phyloP scores from a whole-genome alignment of 1,140 invertebrate genomes.

The Zaprionus vittiger region DNA sequence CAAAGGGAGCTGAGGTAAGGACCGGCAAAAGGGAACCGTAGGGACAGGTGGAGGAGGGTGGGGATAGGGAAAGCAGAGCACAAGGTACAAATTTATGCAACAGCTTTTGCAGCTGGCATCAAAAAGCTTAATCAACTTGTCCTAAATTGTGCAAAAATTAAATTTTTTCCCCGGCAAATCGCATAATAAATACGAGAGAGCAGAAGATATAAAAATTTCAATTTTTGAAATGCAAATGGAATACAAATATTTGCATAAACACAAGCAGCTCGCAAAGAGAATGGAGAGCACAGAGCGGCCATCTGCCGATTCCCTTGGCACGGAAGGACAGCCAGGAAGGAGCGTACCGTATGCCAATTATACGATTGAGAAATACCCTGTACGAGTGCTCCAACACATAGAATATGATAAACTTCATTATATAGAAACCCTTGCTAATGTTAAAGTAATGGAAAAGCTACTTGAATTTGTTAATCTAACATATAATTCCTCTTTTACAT shows the following conservation, averaged over 20 bases:
- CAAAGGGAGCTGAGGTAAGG: neutral
- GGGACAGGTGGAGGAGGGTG: no score
- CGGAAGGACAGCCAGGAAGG: neutral
- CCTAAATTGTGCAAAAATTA: slow-evolving; percentile 64
- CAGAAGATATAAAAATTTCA: slow-evolving; percentile 66
- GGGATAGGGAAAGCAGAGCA: neutral
- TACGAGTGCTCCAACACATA: neutral
- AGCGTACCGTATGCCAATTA: neutral
- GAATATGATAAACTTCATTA: no score
- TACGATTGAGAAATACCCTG: slow-evolving; percentile 16
- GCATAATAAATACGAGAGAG: slow-evolving; percentile 63
- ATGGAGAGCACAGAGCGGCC: slow-evolving; percentile 40
- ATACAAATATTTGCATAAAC: slow-evolving; percentile 78
- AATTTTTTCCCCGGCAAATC: slow-evolving; percentile 53
- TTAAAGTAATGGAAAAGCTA: no score
- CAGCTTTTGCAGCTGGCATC: slow-evolving; percentile 48
- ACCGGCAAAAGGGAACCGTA: neutral
- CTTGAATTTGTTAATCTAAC: no score
- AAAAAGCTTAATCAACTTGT: slow-evolving; percentile 68
- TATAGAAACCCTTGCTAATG: no score
- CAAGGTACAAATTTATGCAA: slow-evolving; percentile 40
- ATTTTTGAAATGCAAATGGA: slow-evolving; percentile 79
- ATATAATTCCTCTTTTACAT: no score
- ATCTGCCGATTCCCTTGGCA: slow-evolving; percentile 42
- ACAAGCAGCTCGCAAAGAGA: slow-evolving; percentile 48